These are phyloP conservation scores for Drosophila paulistorum DNA, from an alignment of 1,140 invertebrate species.

Conservation along the genomic window DNA sequence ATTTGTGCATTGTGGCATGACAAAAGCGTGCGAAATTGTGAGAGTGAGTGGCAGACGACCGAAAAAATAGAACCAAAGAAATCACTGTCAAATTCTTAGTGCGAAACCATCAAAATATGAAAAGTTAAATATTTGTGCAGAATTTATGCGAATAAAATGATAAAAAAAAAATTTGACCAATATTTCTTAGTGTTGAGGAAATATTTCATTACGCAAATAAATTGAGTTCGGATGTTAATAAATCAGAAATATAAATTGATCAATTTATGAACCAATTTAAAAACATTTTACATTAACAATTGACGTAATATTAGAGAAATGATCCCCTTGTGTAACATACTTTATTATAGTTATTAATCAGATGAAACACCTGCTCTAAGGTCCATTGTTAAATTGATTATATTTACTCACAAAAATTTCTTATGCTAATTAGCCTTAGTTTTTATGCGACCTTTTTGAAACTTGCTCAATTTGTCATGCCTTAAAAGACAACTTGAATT, in stretches of 20 bases:
- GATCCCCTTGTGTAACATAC: not conserved
- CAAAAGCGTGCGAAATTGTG: not conserved
- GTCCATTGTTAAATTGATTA: not conserved
- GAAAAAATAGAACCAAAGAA: not conserved
- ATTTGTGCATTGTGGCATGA: conserved; percentile 32
- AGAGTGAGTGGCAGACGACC: not conserved
- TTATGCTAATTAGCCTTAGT: conserved; percentile 1
- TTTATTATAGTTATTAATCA: not conserved
- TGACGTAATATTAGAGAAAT: no score
- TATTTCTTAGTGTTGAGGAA: not conserved
- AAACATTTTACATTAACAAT: no score
- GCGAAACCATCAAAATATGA: conserved; percentile 6
- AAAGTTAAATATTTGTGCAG: conserved; percentile 4
- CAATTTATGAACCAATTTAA: no score
- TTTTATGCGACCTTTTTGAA: not conserved
- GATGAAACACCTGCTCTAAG: not conserved
- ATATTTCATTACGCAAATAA: not conserved
- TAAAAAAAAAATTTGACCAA: not conserved
- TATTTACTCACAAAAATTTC: not conserved
- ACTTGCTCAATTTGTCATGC: conserved; percentile 5
- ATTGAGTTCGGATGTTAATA: not conserved
- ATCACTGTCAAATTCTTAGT: not conserved
- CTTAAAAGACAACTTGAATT: not conserved
- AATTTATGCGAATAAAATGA: conserved; percentile 4
- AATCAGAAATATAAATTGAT: no score